phyloP scores from a whole-genome alignment of 2,797 vertebrate species.

The Rhynchotus rufescens region DNA sequence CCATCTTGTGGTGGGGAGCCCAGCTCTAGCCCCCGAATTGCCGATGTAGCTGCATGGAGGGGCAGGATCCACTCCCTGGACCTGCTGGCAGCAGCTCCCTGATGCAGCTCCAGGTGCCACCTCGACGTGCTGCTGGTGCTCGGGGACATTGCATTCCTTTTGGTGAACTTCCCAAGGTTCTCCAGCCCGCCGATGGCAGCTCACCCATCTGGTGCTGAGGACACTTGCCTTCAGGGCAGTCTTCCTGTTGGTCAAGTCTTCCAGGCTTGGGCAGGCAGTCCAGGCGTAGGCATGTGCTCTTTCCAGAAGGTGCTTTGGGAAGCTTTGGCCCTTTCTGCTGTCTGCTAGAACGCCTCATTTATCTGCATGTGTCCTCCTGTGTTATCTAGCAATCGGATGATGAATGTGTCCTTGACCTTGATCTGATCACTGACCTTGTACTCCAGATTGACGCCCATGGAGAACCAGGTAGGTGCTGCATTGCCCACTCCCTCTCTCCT shows the following conservation, averaged over 20 bases:
- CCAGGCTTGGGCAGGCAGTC: not conserved
- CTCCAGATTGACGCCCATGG: slow-evolving; percentile 88
- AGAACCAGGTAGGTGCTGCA: slow-evolving; percentile 86
- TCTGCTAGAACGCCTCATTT: not conserved
- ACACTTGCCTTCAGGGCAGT: not conserved
- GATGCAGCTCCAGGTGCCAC: no score
- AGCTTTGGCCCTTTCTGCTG: not conserved
- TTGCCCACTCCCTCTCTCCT: not conserved
- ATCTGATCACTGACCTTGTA: slow-evolving; percentile 90
- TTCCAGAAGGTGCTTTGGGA: not conserved
- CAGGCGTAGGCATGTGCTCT: not conserved
- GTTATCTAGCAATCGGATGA: slow-evolving; percentile 75
- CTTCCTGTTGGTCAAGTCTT: not conserved
- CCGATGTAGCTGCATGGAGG: not conserved
- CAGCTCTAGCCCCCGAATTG: not conserved
- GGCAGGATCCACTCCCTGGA: not conserved
- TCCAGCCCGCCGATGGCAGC: not conserved
- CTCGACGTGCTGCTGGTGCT: not conserved
- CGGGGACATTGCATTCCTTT: not conserved
- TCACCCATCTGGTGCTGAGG: not conserved
- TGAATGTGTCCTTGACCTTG: slow-evolving; percentile 84
- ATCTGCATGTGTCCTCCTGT: not conserved
- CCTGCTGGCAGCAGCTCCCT: not conserved
- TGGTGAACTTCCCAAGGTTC: no score
- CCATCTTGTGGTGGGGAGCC: not conserved